Base-by-base conservation (phyloP, 2,113 vertebrate species). In the Menidia beryllina region DNA sequence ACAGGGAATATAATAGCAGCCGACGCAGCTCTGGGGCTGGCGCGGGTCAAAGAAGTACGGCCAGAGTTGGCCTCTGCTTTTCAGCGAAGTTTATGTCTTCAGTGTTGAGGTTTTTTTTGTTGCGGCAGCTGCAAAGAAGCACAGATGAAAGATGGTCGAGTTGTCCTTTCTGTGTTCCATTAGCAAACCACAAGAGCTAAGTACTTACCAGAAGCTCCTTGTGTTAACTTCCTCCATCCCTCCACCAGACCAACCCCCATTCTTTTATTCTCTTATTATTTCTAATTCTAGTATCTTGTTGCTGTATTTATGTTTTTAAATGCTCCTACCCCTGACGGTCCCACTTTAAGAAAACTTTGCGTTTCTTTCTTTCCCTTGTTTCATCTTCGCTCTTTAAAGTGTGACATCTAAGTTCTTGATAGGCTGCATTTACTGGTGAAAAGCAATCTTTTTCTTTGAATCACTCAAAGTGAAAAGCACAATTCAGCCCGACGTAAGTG, bases 141-240 rank as follows among this genome's bases (percentile, higher is more conserved):
- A 70, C 57, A 74, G 76, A 74, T 80, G 69, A 87, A 75, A 24
- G 19, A 81, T 72, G 27, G 27, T 82, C 82, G 84, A 82, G 84
- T 77, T 75, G 79, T 24, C 57, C 57, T 79, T 73, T 76, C 75
- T 73, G 79, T 78, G 53, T 66, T 71, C 79, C 82, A 89, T 90
- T 89, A 91, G 75, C 82, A 60, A 59, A 87, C 85, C 73, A 6
- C 86, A 91, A 74, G 67, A 69, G 76, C 89, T 78, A 43, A 88
- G 83, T 71, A 87, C 81, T 90, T 88, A 90, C 74, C 84, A 90
- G 76, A 88, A 86, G 67, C 80, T 55, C 15, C 73, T 70, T 71
- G 77, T 75, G 75, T 88, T 86, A 85, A 85, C 83, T 74, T 79
- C 74, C 54, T 71, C 68, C 47, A 38, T 41, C 41, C 39, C 61